Conservation (phyloP, 2,113 vertebrate genomes). For the Mastomys coucha region DNA sequence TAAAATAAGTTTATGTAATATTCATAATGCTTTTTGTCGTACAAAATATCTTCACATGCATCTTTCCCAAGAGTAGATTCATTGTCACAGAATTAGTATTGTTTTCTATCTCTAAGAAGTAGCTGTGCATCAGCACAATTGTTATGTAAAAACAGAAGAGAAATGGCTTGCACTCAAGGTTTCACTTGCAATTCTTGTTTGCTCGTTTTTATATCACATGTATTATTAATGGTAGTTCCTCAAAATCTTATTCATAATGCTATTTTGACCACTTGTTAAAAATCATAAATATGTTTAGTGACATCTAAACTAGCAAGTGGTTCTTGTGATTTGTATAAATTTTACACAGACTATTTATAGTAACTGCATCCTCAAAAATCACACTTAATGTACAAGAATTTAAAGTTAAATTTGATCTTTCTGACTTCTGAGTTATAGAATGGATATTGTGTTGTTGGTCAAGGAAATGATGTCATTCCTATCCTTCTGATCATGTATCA, state of each 20-base stretch:
- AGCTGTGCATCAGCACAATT: background rate
- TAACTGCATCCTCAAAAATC: background rate
- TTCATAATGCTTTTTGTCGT: background rate
- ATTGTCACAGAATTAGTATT: background rate
- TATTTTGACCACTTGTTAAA: background rate
- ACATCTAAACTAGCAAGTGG: background rate
- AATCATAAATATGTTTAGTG: background rate
- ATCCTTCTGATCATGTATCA: background rate
- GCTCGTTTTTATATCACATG: background rate
- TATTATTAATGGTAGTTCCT: fast-evolving
- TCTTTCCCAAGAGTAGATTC: background rate
- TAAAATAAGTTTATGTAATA: background rate
- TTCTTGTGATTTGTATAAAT: background rate
- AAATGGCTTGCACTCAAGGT: background rate
- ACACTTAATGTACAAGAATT: background rate
- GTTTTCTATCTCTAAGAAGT: background rate
- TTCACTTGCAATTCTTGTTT: background rate
- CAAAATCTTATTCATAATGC: background rate
- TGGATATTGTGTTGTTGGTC: background rate
- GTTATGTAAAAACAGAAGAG: background rate
- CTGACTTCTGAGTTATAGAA: background rate
- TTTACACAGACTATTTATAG: background rate
- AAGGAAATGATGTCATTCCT: too few species aligned
- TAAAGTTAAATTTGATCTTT: background rate
- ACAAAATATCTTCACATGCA: background rate